Conservation (phyloP, 2,888 invertebrate genomes). For the Craniophora ligustri region DNA sequence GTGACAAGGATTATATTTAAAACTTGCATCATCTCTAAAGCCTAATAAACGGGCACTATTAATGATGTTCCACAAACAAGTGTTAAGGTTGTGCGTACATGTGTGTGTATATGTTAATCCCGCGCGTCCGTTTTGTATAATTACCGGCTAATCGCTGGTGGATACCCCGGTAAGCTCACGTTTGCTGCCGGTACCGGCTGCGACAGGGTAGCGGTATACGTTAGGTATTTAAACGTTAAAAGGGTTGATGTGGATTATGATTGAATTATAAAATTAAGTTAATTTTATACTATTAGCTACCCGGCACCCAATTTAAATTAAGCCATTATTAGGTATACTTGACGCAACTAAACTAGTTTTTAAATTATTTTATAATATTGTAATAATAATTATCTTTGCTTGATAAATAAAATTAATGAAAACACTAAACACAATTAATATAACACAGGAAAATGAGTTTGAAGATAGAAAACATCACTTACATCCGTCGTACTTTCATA, state of each 20-base stretch:
- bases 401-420: too few relatives aligned
- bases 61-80: neutral
- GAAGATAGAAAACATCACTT: neutral
- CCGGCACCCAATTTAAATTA: too few relatives aligned
- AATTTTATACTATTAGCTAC: neutral
- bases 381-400: too few relatives aligned
- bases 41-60: neutral
- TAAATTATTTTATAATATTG: too few relatives aligned
- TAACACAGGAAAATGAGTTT: neutral
- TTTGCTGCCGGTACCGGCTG: neutral
- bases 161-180: constrained; percentile 49
- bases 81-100: neutral
- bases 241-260: neutral
- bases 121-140: constrained; percentile 55
- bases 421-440: neutral
- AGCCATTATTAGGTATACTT: too few relatives aligned
- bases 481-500: neutral
- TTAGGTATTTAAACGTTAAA: neutral
- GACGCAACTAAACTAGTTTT: too few relatives aligned
- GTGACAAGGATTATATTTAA: too few relatives aligned
- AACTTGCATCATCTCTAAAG: neutral
- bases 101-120: constrained; percentile 3
- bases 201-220: neutral
- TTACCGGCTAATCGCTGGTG: constrained; percentile 60
- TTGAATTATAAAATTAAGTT: neutral